phyloP scores from a whole-genome alignment of 1,140 invertebrate genomes.

The Paramacrobiotus metropolitanus region DNA sequence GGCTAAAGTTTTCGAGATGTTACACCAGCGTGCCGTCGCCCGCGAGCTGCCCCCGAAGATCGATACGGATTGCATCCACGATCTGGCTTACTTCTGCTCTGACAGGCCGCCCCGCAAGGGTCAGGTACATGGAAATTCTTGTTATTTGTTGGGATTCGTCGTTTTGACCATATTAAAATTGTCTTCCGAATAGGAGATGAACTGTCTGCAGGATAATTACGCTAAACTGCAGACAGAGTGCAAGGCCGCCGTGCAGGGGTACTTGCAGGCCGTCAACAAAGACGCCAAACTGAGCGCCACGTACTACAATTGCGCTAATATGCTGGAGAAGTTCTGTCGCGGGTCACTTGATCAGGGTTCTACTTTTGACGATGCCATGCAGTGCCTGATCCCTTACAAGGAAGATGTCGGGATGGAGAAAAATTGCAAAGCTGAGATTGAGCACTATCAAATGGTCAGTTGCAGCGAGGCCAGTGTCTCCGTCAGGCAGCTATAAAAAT shows the following conservation, averaged over 20 bases:
- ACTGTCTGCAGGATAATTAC: slow-evolving; percentile 73
- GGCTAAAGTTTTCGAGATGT: slow-evolving; percentile 60
- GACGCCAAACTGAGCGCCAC: slow-evolving; percentile 49
- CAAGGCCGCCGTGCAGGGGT: slow-evolving; percentile 49
- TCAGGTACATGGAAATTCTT: slow-evolving; percentile 28
- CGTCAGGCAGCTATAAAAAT: slow-evolving; percentile 5
- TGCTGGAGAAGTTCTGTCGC: slow-evolving; percentile 16
- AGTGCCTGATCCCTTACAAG: slow-evolving; percentile 78
- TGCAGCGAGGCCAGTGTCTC: background rate
- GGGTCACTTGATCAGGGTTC: slow-evolving; percentile 20
- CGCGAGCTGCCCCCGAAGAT: slow-evolving; percentile 83
- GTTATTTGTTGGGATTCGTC: slow-evolving; percentile 8
- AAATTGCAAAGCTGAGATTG: slow-evolving; percentile 73
- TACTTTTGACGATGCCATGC: slow-evolving; percentile 41
- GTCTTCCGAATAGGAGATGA: slow-evolving; percentile 31
- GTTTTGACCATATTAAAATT: background rate
- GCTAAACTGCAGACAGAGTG: slow-evolving; percentile 39
- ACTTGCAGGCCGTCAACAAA: slow-evolving; percentile 64
- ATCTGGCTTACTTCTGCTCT: slow-evolving; percentile 55
- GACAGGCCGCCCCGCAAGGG: slow-evolving; percentile 48
- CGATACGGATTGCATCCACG: slow-evolving; percentile 61
- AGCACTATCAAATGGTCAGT: slow-evolving; percentile 44
- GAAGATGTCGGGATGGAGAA: slow-evolving; percentile 42
- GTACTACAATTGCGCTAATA: slow-evolving; percentile 2
- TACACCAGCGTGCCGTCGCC: slow-evolving; percentile 66